A percentile compares a stretch with the other conserved stretches of the same genome.
These are phyloP conservation scores for Brachypalpus laphriformis DNA, from an alignment of 2,888 invertebrate species.

Conservation along the genomic window DNA sequence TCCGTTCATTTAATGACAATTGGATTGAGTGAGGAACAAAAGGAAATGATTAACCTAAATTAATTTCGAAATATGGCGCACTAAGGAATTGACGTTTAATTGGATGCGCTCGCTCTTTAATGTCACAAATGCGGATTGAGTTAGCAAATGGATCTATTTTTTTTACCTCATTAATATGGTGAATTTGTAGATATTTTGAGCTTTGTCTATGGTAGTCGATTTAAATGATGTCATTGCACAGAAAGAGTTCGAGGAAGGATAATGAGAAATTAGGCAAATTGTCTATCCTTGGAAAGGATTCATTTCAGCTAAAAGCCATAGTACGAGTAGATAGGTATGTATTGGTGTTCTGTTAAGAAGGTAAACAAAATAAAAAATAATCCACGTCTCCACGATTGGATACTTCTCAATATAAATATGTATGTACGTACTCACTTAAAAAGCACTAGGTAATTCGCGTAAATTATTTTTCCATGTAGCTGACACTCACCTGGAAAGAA, in stretches of 20 bases:
- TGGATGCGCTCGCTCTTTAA: constrained; percentile 60
- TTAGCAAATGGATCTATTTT: constrained; percentile 14
- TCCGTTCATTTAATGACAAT: constrained; percentile 65
- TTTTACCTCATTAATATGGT: constrained; percentile 49
- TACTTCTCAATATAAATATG: no score
- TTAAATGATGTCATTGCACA: constrained; percentile 17
- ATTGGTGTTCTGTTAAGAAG: no score
- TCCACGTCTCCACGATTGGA: no score
- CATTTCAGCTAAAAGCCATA: no score
- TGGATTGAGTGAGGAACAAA: constrained; percentile 59
- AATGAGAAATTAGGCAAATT: background rate
- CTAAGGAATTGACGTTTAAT: constrained; percentile 69
- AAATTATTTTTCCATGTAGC: no score
- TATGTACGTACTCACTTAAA: no score
- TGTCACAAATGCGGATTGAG: constrained; percentile 27
- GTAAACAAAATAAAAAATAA: no score
- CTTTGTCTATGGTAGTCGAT: constrained; percentile 17
- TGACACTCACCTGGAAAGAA: constrained; percentile 12
- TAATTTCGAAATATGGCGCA: constrained; percentile 63
- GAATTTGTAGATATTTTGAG: constrained; percentile 18
- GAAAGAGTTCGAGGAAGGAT: background rate
- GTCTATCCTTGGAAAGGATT: background rate
- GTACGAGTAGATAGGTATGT: no score
- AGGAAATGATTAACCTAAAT: constrained; percentile 69
- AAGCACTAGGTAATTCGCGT: no score